A percentile compares a stretch with the other conserved stretches of the same genome.
phyloP scores from a whole-genome alignment of 1,140 invertebrate genomes.

The Macrostomum lignano region DNA sequence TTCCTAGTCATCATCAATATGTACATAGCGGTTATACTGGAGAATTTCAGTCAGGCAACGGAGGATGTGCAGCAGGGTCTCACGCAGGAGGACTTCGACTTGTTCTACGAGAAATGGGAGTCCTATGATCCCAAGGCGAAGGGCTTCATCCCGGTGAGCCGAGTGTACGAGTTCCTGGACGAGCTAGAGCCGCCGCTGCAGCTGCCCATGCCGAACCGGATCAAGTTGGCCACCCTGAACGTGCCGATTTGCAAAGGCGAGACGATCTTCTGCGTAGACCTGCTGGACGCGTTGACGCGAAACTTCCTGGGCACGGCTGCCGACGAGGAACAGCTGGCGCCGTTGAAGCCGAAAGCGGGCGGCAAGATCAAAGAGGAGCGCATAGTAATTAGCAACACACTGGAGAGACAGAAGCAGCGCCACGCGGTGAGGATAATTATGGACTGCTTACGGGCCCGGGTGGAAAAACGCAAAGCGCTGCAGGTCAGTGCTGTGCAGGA shows the following conservation, averaged over 20 bases:
- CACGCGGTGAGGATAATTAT: too few species aligned
- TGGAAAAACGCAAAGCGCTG: too few species aligned
- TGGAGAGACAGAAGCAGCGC: too few species aligned
- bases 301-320: conserved; percentile 86
- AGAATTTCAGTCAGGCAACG: conserved; percentile 87
- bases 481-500: too few species aligned
- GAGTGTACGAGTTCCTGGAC: conserved; percentile 72
- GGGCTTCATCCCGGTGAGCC: conserved; percentile 71
- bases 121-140: conserved; percentile 86
- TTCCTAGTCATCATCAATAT: conserved; percentile 95
- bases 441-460: too few species aligned
- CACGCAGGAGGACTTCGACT: conserved; percentile 82
- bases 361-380: too few species aligned
- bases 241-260: conserved; percentile 88
- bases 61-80: conserved; percentile 94
- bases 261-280: conserved; percentile 82
- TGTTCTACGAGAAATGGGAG: conserved; percentile 98
- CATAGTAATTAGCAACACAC: too few species aligned
- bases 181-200: conserved; percentile 34
- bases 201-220: conserved; percentile 90
- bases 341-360: too few species aligned
- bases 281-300: conserved; percentile 57
- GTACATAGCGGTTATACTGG: conserved; percentile 94
- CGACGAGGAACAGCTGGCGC: too few species aligned
- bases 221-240: conserved; percentile 90